Evolutionary conservation across 2,888 invertebrate species (phyloP), one percentile per base, ranked within the genome.

Genomic region (Acanthosepion esculentum): DNA sequence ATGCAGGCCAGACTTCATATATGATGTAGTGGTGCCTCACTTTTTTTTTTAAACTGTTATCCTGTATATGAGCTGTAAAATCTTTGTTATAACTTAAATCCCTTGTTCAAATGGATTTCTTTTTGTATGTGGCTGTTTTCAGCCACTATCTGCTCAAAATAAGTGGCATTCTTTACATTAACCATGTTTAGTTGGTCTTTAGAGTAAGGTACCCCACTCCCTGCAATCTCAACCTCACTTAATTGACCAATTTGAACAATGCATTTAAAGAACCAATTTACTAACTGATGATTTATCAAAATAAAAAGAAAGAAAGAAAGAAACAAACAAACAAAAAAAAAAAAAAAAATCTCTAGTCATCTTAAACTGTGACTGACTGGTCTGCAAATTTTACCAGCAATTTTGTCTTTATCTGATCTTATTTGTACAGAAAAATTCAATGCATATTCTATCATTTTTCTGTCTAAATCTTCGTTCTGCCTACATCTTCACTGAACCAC

Each of bases 261-360:
- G 78, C 78, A 78, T 78, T 78, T 78, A 78, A n/a, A 78, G 78
- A 78, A 78, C 78, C 78, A 78, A 78, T n/a, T 78, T 78, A 78
- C n/a, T 78, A 78, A 78, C 78, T n/a, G 78, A 78, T n/a, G 78
- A 78, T 78, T 78, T 78, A 78, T 15, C n/a, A 33, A 78, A 78
- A 78, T n/a, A 78, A 33, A 33, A 15, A 78, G 3, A 29, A 4
- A 78, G n/a, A n/a, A n/a, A n/a, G n/a, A n/a, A n/a, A n/a, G n/a
- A n/a, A n/a, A n/a, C n/a, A n/a, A n/a, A n/a, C n/a, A n/a, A n/a
- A n/a, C n/a, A n/a, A n/a, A n/a, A n/a, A 78, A 78, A 8, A 78
- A 29, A 64, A 41, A 41, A 41, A 41, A 41, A 41, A 41, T 3
- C 41, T 41, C 78, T 78, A 78, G 78, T 78, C 78, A 78, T 29